Evolutionary conservation across 2,797 vertebrate genomes (phyloP).

Genomic region (Menidia menidia): DNA sequence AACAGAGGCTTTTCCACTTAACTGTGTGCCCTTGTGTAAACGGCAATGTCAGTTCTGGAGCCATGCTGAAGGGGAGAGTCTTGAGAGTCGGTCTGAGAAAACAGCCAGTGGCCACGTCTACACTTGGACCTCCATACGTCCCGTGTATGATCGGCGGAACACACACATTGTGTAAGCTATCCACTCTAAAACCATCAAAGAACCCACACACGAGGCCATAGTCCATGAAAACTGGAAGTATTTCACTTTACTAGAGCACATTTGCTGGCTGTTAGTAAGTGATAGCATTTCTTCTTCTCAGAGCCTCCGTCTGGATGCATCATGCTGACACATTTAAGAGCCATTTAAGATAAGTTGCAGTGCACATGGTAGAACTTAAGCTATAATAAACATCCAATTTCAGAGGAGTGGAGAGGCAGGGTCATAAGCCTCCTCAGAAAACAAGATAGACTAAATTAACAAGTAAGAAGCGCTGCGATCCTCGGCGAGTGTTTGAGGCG

Average conservation of each 20-base stretch:
- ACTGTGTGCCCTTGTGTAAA: slow-evolving; percentile 80
- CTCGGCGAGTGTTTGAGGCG: slow-evolving; percentile 64
- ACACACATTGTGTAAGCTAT: slow-evolving; percentile 48
- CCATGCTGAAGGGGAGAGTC: slow-evolving; percentile 41
- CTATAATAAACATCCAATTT: slow-evolving; percentile 59
- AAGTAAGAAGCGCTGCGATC: slow-evolving; percentile 44
- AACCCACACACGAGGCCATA: slow-evolving; percentile 38
- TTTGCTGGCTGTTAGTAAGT: slow-evolving; percentile 57
- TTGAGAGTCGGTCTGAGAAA: slow-evolving; percentile 49
- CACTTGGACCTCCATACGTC: slow-evolving; percentile 58
- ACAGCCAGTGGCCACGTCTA: slow-evolving; percentile 74
- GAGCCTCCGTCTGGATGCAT: slow-evolving; percentile 52
- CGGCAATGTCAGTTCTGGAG: slow-evolving; percentile 69
- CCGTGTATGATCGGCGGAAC: slow-evolving; percentile 36
- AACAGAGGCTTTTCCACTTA: slow-evolving; percentile 81
- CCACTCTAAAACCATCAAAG: slow-evolving; percentile 55
- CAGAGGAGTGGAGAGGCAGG: slow-evolving; percentile 34
- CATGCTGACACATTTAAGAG: slow-evolving; percentile 55
- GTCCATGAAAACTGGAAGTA: slow-evolving; percentile 50
- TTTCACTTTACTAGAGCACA: slow-evolving; percentile 43
- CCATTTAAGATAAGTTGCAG: slow-evolving; percentile 43
- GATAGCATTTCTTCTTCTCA: slow-evolving; percentile 57
- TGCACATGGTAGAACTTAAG: slow-evolving; percentile 42
- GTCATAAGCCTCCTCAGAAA: slow-evolving; percentile 8
- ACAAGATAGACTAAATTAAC: slow-evolving; percentile 9